Evolutionary conservation across 2,113 vertebrate species (phyloP).

Genomic region (Tympanuchus pallidicinctus): DNA sequence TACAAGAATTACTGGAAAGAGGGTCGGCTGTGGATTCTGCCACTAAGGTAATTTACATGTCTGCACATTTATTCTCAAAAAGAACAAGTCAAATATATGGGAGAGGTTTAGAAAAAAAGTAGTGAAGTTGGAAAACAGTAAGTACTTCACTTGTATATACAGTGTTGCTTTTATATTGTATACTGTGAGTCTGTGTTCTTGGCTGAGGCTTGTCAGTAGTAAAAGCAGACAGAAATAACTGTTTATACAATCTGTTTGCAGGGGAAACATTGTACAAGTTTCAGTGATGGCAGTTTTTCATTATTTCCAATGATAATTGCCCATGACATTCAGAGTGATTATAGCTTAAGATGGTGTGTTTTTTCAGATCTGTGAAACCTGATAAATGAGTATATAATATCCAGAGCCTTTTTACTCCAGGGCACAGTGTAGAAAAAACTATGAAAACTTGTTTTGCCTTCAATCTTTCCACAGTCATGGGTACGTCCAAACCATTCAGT

Average conservation of each 20-base stretch:
- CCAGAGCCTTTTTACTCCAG: neutral
- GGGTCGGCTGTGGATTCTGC: slow-evolving; percentile 92
- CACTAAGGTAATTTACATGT: slow-evolving; percentile 86
- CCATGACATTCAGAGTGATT: neutral
- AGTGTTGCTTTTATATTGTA: neutral
- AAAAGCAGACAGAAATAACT: neutral
- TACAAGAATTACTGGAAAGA: slow-evolving; percentile 94
- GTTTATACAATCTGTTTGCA: neutral
- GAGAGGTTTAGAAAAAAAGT: neutral
- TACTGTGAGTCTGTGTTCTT: accelerated
- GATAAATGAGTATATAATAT: neutral
- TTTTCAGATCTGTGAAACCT: neutral
- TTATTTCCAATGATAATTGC: neutral
- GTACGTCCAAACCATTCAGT: accelerated
- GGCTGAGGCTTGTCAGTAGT: neutral
- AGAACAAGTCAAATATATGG: accelerated
- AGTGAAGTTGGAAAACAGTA: neutral
- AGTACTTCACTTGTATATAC: neutral
- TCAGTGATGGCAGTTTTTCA: neutral
- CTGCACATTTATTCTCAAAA: neutral
- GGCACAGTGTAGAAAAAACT: neutral
- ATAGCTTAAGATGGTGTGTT: neutral
- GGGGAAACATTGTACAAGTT: neutral
- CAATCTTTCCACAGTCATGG: neutral
- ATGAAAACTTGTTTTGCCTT: neutral